Conservation (phyloP, 2,797 vertebrate genomes). For the Lerista edwardsae region DNA sequence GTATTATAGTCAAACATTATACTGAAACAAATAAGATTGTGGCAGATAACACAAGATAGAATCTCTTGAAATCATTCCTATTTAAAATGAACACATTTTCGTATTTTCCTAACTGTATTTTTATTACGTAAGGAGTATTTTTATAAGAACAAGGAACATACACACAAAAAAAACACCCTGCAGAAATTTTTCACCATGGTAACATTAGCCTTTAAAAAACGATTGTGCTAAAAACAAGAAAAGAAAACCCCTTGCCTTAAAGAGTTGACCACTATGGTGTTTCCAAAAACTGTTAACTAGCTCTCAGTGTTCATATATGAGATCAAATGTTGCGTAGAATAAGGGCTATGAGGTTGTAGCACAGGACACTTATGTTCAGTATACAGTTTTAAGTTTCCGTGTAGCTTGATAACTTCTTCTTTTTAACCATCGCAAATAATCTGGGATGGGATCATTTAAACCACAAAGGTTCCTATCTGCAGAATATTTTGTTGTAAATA, state of each 20-base stretch:
- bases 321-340: background rate
- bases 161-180: background rate
- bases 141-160: background rate
- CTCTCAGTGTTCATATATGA: background rate
- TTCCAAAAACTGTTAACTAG: background rate
- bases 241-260: background rate
- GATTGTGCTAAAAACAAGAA: background rate
- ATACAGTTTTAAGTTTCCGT: background rate
- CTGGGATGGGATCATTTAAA: background rate
- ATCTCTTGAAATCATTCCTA: background rate
- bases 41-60: background rate
- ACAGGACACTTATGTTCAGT: too few relatives aligned
- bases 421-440: background rate
- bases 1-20: background rate
- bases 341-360: background rate
- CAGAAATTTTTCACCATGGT: too few relatives aligned
- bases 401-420: background rate
- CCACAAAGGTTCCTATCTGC: too few relatives aligned
- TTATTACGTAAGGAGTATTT: background rate
- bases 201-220: too few relatives aligned
- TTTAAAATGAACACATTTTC: background rate
- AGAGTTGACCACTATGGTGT: background rate
- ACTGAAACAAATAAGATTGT: background rate
- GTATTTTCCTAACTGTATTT: background rate
- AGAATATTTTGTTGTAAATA: background rate